Conservation (phyloP, 2,797 vertebrate species). For the Chiropotes sagulatus region DNA sequence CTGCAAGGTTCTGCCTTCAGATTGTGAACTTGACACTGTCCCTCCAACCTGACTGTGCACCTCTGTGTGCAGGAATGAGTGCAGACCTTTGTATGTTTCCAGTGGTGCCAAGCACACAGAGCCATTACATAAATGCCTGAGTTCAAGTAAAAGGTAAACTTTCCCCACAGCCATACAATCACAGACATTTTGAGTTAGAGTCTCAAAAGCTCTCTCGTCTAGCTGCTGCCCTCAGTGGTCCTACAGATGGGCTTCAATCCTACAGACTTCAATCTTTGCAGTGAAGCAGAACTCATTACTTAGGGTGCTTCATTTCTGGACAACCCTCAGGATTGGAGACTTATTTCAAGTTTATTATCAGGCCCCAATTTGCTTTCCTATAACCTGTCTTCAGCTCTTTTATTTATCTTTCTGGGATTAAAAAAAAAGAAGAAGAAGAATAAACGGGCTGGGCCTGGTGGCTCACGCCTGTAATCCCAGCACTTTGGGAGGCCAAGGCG, state of each 20-base stretch:
- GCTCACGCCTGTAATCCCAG: no score
- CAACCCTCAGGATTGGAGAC: not conserved
- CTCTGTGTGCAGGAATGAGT: not conserved
- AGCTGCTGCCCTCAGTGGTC: not conserved
- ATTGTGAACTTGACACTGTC: not conserved
- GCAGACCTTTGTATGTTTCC: not conserved
- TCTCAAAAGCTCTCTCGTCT: not conserved
- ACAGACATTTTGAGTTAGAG: not conserved
- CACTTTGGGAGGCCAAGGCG: no score
- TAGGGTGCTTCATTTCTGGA: not conserved
- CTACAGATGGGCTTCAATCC: not conserved
- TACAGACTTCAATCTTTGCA: not conserved
- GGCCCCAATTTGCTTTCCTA: not conserved
- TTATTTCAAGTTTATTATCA: conserved; percentile 10
- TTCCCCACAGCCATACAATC: not conserved
- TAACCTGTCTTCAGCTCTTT: not conserved
- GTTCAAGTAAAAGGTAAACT: not conserved
- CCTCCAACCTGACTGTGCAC: not conserved
- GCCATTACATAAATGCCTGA: not conserved
- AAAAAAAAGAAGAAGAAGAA: not conserved
- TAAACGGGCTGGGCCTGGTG: not conserved
- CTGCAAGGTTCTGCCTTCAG: not conserved
- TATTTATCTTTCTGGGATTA: not conserved
- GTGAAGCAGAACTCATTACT: not conserved
- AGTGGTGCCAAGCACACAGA: not conserved